Base-by-base conservation (phyloP, 2,888 invertebrate species). In the Polyommatus icarus region DNA sequence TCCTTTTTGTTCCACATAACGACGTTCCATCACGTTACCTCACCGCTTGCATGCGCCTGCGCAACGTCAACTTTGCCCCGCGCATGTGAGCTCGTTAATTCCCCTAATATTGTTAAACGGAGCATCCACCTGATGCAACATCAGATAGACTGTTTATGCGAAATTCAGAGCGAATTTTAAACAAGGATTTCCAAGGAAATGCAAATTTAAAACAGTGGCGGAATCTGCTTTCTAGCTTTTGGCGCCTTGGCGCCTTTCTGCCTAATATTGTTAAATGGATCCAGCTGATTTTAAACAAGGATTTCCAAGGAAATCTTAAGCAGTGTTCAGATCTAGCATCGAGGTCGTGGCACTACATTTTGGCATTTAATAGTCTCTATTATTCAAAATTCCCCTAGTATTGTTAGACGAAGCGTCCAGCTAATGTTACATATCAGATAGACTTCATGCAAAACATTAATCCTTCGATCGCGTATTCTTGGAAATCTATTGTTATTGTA, bases 1-100 rank as follows among this genome's bases (percentile, higher is more conserved):
- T 61, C 61, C 20, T 59, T 61, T 61, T 61, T 61, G 61, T 61
- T 61, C 10, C 61, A 61, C 61, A 24, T 61, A 61, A 61, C 20
- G 61, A 61, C 10, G 59, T 10, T 20, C 10, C 61, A 1, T 61
- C 24, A 61, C 24, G 24, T 61, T 61, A 61, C 61, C 61, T 24
- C 61, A 61, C 61, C 3, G 61, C 15, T 24, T 67, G 24, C 67
- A 29, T 67, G 61, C 67, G 67, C 67, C 29, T 67, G 67, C 72
- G 72, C 72, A 72, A 72, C 72, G 40, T 72, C 36, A 72, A 72
- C 72, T 72, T 72, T 72, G 72, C n/a, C 72, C 72, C 72, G 72
- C 36, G 36, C 40, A 40, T 72, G 72, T 20, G 72, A 72, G 72
- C 72, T 72, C 72, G 40, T 72, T 72, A 72, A 72, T 72, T 71